Percentiles rank a stretch among this genome's conserved stretches.
Evolutionary conservation across 2,888 invertebrate species (phyloP).

Genomic region (Papilio elwesi): DNA sequence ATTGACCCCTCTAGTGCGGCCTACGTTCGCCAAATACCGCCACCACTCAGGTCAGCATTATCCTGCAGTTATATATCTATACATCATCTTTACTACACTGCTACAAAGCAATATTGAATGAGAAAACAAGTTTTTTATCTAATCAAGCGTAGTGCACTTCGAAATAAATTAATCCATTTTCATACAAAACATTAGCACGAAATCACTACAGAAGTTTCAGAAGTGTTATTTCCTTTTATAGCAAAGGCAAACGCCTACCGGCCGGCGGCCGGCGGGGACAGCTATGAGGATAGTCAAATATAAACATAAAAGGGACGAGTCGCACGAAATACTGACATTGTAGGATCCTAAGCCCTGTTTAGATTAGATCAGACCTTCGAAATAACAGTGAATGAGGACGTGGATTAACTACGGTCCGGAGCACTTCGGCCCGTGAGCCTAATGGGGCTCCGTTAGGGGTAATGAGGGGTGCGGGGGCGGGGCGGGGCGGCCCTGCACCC

Average conservation of each 20-base stretch:
- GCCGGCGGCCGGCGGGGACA: conserved; percentile 63
- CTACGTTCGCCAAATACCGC: conserved; percentile 54
- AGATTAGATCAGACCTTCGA: conserved; percentile 84
- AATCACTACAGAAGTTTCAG: conserved; percentile 67
- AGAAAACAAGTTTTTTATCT: background rate
- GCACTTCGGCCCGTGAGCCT: conserved; percentile 81
- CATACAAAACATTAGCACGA: conserved; percentile 65
- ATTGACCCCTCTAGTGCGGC: conserved; percentile 75
- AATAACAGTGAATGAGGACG: conserved; percentile 85
- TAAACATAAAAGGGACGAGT: conserved; percentile 79
- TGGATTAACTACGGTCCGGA: conserved; percentile 84
- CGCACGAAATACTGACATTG: conserved; percentile 81
- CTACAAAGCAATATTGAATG: background rate
- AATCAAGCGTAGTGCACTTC: background rate
- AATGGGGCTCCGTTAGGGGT: conserved; percentile 81
- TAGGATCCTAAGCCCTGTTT: conserved; percentile 83
- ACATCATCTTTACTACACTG: conserved; percentile 28
- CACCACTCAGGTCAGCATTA: conserved; percentile 59
- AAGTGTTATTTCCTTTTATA: conserved; percentile 78
- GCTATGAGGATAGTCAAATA: conserved; percentile 76
- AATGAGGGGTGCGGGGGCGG: conserved; percentile 76
- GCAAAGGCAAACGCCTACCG: conserved; percentile 73
- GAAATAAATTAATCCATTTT: conserved; percentile 52
- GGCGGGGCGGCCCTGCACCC: conserved; percentile 58
- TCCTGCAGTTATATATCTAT: conserved; percentile 47